A percentile compares a stretch with the other conserved stretches of the same genome.
phyloP scores from a whole-genome alignment of 2,888 invertebrate genomes.

The Tiphia femorata region DNA sequence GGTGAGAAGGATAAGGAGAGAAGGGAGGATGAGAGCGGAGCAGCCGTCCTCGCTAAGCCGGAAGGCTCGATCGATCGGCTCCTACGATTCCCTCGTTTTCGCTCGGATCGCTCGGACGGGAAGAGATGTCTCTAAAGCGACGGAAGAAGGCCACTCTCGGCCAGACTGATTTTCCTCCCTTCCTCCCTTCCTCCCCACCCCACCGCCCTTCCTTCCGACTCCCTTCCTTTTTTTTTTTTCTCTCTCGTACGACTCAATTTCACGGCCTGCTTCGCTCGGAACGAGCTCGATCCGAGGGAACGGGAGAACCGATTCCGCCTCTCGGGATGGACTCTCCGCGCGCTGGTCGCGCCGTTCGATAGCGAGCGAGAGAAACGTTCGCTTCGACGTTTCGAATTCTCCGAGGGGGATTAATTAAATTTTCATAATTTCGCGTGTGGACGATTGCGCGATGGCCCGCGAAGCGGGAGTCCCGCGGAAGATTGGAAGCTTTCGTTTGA shows the following conservation, averaged over 20 bases:
- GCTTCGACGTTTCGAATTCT: background rate
- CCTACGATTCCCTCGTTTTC: background rate
- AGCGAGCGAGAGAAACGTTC: no score
- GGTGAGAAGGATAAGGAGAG: background rate
- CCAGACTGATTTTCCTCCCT: background rate
- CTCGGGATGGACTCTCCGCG: no score
- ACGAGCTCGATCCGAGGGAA: no score
- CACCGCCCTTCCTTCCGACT: background rate
- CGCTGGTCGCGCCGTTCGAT: no score
- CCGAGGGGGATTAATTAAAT: conserved; percentile 1
- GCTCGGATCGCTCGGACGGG: background rate
- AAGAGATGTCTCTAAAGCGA: conserved; percentile 13
- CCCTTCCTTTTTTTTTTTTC: background rate
- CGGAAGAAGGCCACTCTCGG: conserved; percentile 12
- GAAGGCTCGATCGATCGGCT: conserved; percentile 22
- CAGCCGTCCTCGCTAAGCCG: conserved; percentile 21
- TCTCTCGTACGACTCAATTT: conserved; percentile 46
- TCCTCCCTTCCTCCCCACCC: background rate
- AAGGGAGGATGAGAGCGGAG: conserved; percentile 7
- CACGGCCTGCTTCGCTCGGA: conserved; percentile 43
- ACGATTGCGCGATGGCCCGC: no score
- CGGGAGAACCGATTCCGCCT: background rate
- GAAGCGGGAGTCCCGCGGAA: background rate
- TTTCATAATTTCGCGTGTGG: background rate
- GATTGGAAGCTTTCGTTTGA: no score